Evolutionary conservation across 2,888 invertebrate species (phyloP), one percentile per base, ranked within the genome.

Genomic region (Sminthurinus aureus): DNA sequence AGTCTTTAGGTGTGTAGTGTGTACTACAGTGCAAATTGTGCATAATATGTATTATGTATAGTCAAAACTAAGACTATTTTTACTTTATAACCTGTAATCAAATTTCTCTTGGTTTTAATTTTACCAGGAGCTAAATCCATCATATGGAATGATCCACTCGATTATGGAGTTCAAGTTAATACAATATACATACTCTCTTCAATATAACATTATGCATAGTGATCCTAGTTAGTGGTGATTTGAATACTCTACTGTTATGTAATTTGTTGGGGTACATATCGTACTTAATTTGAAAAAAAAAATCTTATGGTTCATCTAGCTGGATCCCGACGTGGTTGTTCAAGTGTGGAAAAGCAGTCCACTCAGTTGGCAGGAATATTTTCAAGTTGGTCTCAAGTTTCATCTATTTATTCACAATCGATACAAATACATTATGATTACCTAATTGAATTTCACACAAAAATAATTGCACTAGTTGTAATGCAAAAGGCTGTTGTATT

Each of bases 131-230:
- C 90, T 4, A 92, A 91, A 67, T 92, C 93, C 67, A 91, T 95
- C 52, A 94, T 96, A 24, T 96, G 96, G 96, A 95, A 98, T 91
- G 98, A 98, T 92, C 96, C 97, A 0, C 94, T 95, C 88, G 94
- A 94, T 86, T 95, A 96, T 90, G 93, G 93, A 0, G 94, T 94
- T 0, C 88, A 90, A 0, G 88, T 89, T 82, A 26, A 82, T 26
- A 38, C 50, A 22, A 26, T n/a, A n/a, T n/a, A n/a, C n/a, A n/a
- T n/a, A n/a, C n/a, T n/a, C n/a, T n/a, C n/a, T n/a, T n/a, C n/a
- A n/a, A n/a, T n/a, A n/a, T n/a, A n/a, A n/a, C n/a, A n/a, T n/a
- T n/a, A n/a, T n/a, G n/a, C n/a, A n/a, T n/a, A n/a, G n/a, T n/a
- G n/a, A n/a, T n/a, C n/a, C n/a, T n/a, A n/a, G n/a, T n/a, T n/a